Conservation (phyloP, 2,888 invertebrate genomes). For the Aspidiotus rigidus region DNA sequence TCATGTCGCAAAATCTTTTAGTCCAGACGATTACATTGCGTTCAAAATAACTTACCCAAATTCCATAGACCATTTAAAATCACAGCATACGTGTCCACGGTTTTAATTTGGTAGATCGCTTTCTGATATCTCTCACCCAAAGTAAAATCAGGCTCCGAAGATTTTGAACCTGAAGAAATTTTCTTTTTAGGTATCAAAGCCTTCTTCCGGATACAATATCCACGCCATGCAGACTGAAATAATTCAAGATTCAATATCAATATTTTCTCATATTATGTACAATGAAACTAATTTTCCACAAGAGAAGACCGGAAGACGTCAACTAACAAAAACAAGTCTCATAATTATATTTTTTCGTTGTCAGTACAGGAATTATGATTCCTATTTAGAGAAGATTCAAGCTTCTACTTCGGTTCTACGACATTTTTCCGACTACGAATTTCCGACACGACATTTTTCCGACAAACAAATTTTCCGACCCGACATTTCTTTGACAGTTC, state of each 20-base stretch:
- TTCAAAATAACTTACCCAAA: slow-evolving; percentile 17
- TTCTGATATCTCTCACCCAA: slow-evolving; percentile 22
- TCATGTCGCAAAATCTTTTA: neutral
- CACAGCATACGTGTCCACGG: slow-evolving; percentile 28
- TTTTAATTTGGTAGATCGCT: slow-evolving; percentile 23
- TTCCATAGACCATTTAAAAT: slow-evolving; percentile 21
- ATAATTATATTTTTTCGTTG: too few relatives aligned
- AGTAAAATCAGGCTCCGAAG: neutral
- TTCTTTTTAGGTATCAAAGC: neutral
- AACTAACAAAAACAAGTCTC: too few relatives aligned
- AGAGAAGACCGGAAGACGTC: too few relatives aligned
- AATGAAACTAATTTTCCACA: too few relatives aligned
- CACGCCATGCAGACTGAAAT: slow-evolving; percentile 34
- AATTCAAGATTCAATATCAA: neutral
- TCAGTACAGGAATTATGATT: too few relatives aligned
- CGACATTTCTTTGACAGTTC: too few relatives aligned
- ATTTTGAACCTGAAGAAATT: slow-evolving; percentile 5
- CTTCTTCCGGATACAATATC: slow-evolving; percentile 32
- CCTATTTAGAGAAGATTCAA: too few relatives aligned
- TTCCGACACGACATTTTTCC: too few relatives aligned
- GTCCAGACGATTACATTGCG: neutral
- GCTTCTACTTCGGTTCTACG: too few relatives aligned
- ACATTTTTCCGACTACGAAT: too few relatives aligned
- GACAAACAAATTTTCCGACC: too few relatives aligned
- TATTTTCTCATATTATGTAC: too few relatives aligned